Base-by-base conservation (phyloP, 2,797 vertebrate species). In the Sebastes vulpes region DNA sequence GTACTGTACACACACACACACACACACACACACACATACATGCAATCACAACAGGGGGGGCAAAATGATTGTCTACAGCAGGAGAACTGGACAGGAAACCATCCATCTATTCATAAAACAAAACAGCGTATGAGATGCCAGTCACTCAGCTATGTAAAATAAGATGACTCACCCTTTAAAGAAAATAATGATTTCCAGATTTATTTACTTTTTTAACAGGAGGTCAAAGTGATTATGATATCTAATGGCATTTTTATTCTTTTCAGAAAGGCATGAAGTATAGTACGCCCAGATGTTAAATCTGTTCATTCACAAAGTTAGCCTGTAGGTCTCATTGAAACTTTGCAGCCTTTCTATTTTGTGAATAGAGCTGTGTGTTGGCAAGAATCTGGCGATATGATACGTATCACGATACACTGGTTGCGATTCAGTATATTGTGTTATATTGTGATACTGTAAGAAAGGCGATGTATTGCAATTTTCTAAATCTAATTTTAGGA, bases 161-260 rank as follows among this genome's bases (percentile, higher is more conserved):
- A 77, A 90, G 66, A 90, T 79, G 63, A 81, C 61, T 84, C 83
- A 81, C 72, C 66, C 63, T 82, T 82, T 72, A 69, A 65, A 64
- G 87, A 88, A 82, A 61, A 80, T 78, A 93, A 95, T 89, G 75
- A 87, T 84, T 91, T 88, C 81, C 93, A 92, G 83, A 94, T 82
- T 85, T 65, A 70, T 74, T 38, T 46, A 71, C 70, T 59, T 77
- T 76, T 77, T 85, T 81, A 68, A 35, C 71, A 64, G 35, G 42
- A 84, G 81, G 84, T 89, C 79, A 79, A 87, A 89, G 73, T 81
- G 74, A 87, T 91, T 79, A 87, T 73, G 72, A 79, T 89, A 87
- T 87, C 81, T 83, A 73, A 75, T 74, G 72, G 50, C 53, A 56
- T 82, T 86, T 75, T 58, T 77, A 54, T 75, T 82, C 58, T 65